Conservation (phyloP, 2,797 vertebrate genomes). For the Melopsittacus undulatus region DNA sequence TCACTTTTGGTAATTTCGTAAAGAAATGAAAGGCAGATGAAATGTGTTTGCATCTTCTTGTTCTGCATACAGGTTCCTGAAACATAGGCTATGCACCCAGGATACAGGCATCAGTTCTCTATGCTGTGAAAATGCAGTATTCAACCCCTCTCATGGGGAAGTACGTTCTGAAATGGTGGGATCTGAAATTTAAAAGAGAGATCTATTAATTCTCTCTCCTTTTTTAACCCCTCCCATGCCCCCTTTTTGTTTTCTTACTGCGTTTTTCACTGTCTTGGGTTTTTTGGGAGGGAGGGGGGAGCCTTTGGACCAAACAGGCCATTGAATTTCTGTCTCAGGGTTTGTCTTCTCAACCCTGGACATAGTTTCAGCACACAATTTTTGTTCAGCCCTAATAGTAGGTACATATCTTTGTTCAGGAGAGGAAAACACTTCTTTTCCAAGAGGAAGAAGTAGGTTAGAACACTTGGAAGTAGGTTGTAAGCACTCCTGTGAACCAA, state of each 20-base stretch:
- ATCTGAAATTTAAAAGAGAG: background rate
- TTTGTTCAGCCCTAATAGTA: background rate
- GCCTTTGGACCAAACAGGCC: background rate
- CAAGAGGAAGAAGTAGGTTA: background rate
- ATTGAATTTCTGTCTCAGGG: background rate
- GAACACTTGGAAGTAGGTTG: background rate
- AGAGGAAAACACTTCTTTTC: background rate
- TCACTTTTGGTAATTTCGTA: background rate
- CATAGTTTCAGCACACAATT: background rate
- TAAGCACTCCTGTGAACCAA: background rate
- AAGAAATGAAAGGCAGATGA: background rate
- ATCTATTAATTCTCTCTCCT: background rate
- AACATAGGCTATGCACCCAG: background rate
- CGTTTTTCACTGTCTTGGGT: background rate
- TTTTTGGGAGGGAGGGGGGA: accelerated
- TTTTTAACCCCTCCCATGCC: background rate
- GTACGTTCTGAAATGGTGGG: accelerated
- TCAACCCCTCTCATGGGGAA: background rate
- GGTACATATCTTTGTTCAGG: background rate
- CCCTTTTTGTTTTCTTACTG: accelerated
- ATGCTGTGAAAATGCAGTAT: background rate
- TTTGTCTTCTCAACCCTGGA: background rate
- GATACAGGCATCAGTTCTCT: background rate
- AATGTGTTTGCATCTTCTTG: accelerated
- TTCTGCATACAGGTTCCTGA: background rate